phyloP scores from a whole-genome alignment of 2,113 vertebrate species.

The Brachirus orientalis region DNA sequence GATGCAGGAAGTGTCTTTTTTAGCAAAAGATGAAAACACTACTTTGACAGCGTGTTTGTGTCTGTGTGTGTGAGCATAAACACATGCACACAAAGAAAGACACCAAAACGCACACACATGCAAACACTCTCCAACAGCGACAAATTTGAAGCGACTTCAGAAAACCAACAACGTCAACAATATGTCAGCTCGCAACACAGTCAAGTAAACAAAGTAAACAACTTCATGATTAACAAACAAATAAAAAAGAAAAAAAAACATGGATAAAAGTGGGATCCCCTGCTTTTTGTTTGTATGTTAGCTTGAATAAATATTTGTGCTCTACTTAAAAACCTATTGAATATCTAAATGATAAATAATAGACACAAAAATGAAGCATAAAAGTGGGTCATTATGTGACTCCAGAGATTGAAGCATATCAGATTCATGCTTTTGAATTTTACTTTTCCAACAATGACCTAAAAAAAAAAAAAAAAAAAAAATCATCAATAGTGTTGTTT shows the following conservation, averaged over 20 bases:
- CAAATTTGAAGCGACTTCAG: slow-evolving; percentile 69
- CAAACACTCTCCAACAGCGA: slow-evolving; percentile 46
- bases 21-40: slow-evolving; percentile 75
- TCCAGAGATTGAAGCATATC: slow-evolving; percentile 59
- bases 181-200: slow-evolving; percentile 50
- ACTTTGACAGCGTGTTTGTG: slow-evolving; percentile 63
- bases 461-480: slow-evolving; percentile 60
- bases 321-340: slow-evolving; percentile 40
- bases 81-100: too few relatives aligned
- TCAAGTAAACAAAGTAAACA: slow-evolving; percentile 65
- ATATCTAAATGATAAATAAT: slow-evolving; percentile 63
- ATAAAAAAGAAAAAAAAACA: slow-evolving; percentile 17
- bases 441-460: slow-evolving; percentile 55
- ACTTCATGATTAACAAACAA: slow-evolving; percentile 52
- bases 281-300: slow-evolving; percentile 17
- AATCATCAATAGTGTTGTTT: slow-evolving; percentile 59
- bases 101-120: too few relatives aligned
- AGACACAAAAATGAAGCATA: slow-evolving; percentile 46
- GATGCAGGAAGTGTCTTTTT: slow-evolving; percentile 67
- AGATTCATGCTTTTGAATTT: slow-evolving; percentile 44
- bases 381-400: slow-evolving; percentile 74
- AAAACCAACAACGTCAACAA: slow-evolving; percentile 63
- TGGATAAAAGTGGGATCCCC: not conserved
- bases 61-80: not conserved
- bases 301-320: slow-evolving; percentile 19